Conservation (phyloP, 1,140 invertebrate genomes). For the Euura lappo region DNA sequence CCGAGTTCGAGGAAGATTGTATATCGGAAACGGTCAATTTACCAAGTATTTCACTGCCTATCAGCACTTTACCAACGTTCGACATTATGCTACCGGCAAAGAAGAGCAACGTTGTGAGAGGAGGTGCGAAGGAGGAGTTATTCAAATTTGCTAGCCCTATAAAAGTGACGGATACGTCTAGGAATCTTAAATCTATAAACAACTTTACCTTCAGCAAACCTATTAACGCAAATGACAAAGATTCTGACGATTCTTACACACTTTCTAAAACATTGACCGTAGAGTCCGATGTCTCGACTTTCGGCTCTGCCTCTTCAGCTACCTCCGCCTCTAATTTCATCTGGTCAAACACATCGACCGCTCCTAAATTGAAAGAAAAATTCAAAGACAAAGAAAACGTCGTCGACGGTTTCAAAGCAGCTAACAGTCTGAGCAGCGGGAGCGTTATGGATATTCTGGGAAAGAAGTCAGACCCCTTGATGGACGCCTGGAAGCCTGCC, state of each 20-base stretch:
- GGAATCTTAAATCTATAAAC: slow-evolving; percentile 53
- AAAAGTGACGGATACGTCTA: slow-evolving; percentile 38
- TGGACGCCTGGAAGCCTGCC: background rate
- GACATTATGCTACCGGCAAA: slow-evolving; percentile 58
- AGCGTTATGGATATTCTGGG: slow-evolving; percentile 49
- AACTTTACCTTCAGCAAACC: slow-evolving; percentile 66
- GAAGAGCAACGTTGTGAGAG: slow-evolving; percentile 26
- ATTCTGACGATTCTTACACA: slow-evolving; percentile 21
- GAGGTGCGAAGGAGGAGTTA: slow-evolving; percentile 29
- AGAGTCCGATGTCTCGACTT: slow-evolving; percentile 24
- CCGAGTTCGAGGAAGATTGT: slow-evolving; percentile 49
- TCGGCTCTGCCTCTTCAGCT: slow-evolving; percentile 3
- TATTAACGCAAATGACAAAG: slow-evolving; percentile 39
- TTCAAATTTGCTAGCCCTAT: slow-evolving; percentile 57
- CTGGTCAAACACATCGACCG: slow-evolving; percentile 42
- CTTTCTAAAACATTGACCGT: slow-evolving; percentile 27
- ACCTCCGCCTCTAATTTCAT: slow-evolving; percentile 43
- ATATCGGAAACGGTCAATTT: slow-evolving; percentile 62
- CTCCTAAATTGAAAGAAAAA: slow-evolving; percentile 44
- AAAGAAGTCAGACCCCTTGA: slow-evolving; percentile 12
- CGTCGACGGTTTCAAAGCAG: slow-evolving; percentile 17
- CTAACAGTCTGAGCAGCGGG: slow-evolving; percentile 39
- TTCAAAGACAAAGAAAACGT: slow-evolving; percentile 29
- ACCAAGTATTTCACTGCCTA: slow-evolving; percentile 66
- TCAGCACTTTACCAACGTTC: slow-evolving; percentile 67